Evolutionary conservation across 2,113 vertebrate genomes (phyloP), one percentile per base, ranked within the genome.

Genomic region (Stercorarius parasiticus): DNA sequence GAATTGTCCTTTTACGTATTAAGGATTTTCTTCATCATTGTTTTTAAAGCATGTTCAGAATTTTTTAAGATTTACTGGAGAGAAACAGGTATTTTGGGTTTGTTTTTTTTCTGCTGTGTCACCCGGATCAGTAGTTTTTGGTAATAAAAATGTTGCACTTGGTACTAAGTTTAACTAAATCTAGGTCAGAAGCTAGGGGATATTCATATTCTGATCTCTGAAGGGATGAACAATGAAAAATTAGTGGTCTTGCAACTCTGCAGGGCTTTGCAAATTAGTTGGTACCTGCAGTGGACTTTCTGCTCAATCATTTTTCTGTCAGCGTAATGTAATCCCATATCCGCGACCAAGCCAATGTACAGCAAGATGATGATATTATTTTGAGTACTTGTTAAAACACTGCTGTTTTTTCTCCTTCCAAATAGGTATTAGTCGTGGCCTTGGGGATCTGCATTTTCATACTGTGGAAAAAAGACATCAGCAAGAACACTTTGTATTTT

Each of bases 261-360:
- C 47, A 66, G 90, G 61, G 70, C 74, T 85, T 85, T 92, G 50
- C 43, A 71, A 67, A 86, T 86, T 59, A 59, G 55, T 50, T 55
- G 29, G 29, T 94, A 90, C 38, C 26, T 90, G 80, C 43, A 71
- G 8, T 45, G 50, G 49, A 40, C 74, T 88, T 73, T 11, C 67
- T 83, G 34, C 47, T 93, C 50, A 1, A 47, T 96, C 64, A 26
- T 66, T 93, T 96, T 86, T 43, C 74, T 95, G 88, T 96, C 65
- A 56, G n/a, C 50, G 14, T 40, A 49, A 21, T 47, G 16, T 34
- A 81, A 77, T 93, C 38, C 71, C 72, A 53, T 5, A 17, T 78
- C 76, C 64, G 79, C 5, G 16, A 22, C 45, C 21, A 56, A 50
- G 42, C n/a, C 70, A 72, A 3, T 42, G 74, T 52, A n/a, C 45